Evolutionary conservation across 2,113 vertebrate genomes (phyloP).

Genomic region (Labrus mixtus): DNA sequence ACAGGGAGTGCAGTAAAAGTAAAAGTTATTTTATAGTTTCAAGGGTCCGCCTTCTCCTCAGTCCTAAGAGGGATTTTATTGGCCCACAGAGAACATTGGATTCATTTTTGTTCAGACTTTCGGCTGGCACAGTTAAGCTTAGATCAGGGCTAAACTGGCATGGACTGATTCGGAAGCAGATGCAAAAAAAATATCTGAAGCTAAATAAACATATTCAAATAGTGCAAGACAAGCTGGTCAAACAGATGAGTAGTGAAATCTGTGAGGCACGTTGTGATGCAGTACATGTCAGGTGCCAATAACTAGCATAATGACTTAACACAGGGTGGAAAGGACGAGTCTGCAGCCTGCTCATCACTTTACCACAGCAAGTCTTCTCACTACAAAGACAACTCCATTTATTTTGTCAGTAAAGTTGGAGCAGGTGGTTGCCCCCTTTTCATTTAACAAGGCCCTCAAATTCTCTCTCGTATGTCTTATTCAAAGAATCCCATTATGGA

Average conservation of each 20-base stretch:
- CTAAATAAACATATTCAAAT: too few species aligned
- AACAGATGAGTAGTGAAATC: too few species aligned
- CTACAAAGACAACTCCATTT: conserved; percentile 7
- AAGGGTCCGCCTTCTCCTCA: conserved; percentile 48
- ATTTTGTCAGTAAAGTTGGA: conserved; percentile 6
- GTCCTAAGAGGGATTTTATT: conserved; percentile 62
- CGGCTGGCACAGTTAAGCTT: conserved; percentile 21
- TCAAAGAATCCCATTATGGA: not conserved
- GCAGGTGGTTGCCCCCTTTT: not conserved
- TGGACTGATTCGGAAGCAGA: conserved; percentile 7
- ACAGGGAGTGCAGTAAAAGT: conserved; percentile 62
- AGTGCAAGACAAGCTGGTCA: too few species aligned
- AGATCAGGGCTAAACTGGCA: conserved; percentile 34
- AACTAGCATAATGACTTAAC: not conserved
- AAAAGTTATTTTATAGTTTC: conserved; percentile 62
- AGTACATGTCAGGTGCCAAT: conserved; percentile 38
- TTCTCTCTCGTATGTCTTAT: not conserved
- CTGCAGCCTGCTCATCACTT: conserved; percentile 5
- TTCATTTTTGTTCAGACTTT: conserved; percentile 38
- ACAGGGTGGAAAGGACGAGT: conserved; percentile 27
- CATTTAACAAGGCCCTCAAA: not conserved
- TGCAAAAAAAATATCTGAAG: conserved; percentile 25
- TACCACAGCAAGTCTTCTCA: not conserved
- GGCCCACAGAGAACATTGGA: conserved; percentile 18
- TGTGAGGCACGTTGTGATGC: conserved; percentile 11